These are phyloP conservation scores for Caenorhabditis doughertyi DNA, from an alignment of 2,888 invertebrate species.

Conservation along the genomic window DNA sequence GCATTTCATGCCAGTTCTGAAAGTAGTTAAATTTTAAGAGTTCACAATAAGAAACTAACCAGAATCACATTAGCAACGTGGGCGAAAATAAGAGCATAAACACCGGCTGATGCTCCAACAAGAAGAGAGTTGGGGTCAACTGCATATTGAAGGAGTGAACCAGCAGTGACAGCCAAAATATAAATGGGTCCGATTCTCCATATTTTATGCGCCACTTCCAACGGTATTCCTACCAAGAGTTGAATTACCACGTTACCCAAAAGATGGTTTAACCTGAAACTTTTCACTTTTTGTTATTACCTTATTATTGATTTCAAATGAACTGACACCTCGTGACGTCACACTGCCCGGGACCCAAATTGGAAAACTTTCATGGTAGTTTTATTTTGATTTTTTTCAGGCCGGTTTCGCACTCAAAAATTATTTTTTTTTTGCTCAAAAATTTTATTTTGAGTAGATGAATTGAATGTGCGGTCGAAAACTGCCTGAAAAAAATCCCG, in stretches of 20 bases:
- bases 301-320: not conserved
- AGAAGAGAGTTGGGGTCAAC: conserved; percentile 86
- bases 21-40: conserved; percentile 10
- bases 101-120: conserved; percentile 84
- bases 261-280: conserved; percentile 86
- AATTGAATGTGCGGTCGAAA: too few relatives aligned
- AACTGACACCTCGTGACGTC: too few relatives aligned
- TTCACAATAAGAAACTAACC: conserved; percentile 75
- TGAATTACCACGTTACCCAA: conserved; percentile 94
- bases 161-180: conserved; percentile 81
- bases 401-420: too few relatives aligned
- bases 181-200: conserved; percentile 89
- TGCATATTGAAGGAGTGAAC: conserved; percentile 84
- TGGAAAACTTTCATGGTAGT: too few relatives aligned
- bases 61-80: conserved; percentile 84
- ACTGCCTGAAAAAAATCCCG: too few relatives aligned
- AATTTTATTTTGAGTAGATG: too few relatives aligned
- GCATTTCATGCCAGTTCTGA: conserved; percentile 97
- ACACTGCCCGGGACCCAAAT: too few relatives aligned
- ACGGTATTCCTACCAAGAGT: conserved; percentile 92
- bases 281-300: not conserved
- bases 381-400: too few relatives aligned
- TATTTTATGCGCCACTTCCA: conserved; percentile 94
- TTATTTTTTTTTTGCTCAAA: too few relatives aligned
- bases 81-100: conserved; percentile 84